Percentiles rank a stretch among this genome's conserved stretches.
phyloP scores from a whole-genome alignment of 2,797 vertebrate genomes.

The Coregonus sp. region DNA sequence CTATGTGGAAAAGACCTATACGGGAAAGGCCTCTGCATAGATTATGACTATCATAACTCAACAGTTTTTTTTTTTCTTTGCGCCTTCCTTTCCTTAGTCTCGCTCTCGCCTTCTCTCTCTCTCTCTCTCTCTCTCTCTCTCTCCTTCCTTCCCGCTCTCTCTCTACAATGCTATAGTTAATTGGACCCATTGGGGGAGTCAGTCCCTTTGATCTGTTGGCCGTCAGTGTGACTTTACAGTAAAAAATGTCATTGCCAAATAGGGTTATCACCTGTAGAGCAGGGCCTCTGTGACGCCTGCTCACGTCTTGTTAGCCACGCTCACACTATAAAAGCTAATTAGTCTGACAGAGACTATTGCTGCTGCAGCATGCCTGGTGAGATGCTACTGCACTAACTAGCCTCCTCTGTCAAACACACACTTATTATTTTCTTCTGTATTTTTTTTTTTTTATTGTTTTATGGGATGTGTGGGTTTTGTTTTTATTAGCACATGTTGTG shows the following conservation, averaged over 20 bases:
- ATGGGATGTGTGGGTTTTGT: constrained; percentile 7
- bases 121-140: not conserved
- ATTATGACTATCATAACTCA: constrained; percentile 91
- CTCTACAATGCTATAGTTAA: constrained; percentile 91
- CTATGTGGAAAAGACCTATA: constrained; percentile 90
- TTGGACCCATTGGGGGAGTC: constrained; percentile 98
- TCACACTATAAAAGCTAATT: constrained; percentile 94
- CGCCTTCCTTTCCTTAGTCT: constrained; percentile 20
- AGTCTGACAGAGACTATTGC: constrained; percentile 89
- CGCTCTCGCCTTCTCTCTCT: constrained; percentile 18
- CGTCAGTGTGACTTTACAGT: constrained; percentile 96
- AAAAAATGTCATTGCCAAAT: constrained; percentile 99
- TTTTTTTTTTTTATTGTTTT: constrained; percentile 39
- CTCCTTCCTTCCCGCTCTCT: constrained; percentile 31
- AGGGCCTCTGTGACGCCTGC: constrained; percentile 91
- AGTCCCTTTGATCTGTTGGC: constrained; percentile 97
- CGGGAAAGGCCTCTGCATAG: constrained; percentile 90
- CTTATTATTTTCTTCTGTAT: constrained; percentile 44
- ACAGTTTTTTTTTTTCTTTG: constrained; percentile 72
- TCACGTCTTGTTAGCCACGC: constrained; percentile 93
- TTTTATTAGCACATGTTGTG: not conserved
- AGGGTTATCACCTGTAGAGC: constrained; percentile 99
- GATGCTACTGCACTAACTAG: constrained; percentile 28
- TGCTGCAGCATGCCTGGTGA: constrained; percentile 77
- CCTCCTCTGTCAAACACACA: constrained; percentile 61